Evolutionary conservation across 2,113 vertebrate genomes (phyloP).

Genomic region (Zeus faber): DNA sequence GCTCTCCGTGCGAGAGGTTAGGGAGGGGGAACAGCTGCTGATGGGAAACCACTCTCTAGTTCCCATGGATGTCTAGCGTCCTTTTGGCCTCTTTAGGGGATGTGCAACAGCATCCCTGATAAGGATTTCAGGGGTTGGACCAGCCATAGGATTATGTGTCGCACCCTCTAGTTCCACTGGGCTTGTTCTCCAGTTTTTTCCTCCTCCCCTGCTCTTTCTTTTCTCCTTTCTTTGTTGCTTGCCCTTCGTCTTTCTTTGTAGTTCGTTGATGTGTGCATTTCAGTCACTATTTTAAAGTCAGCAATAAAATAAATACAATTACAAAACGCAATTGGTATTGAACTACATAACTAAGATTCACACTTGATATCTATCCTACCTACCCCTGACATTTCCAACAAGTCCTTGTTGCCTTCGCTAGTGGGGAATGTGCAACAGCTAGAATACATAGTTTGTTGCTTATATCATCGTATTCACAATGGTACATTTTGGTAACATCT

Average conservation of each 20-base stretch:
- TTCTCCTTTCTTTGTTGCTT: neutral
- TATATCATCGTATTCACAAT: too few species aligned
- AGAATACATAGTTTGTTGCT: neutral
- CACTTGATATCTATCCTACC: neutral
- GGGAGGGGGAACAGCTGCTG: constrained; percentile 73
- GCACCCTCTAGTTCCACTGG: constrained; percentile 1
- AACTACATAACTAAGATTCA: too few species aligned
- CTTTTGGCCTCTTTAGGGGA: constrained; percentile 49
- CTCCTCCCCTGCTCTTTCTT: neutral
- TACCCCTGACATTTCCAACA: neutral
- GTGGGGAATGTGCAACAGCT: neutral
- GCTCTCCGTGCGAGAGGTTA: constrained; percentile 47
- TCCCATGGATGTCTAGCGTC: constrained; percentile 49
- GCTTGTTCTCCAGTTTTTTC: too few species aligned
- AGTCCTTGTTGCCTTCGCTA: neutral
- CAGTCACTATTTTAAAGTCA: neutral
- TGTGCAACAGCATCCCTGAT: constrained; percentile 40
- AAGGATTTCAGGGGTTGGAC: constrained; percentile 17
- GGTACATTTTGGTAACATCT: too few species aligned
- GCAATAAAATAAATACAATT: neutral
- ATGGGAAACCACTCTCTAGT: constrained; percentile 53
- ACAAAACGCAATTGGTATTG: too few species aligned
- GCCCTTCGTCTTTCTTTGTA: neutral
- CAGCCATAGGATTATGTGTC: constrained; percentile 14
- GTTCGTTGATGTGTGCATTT: constrained; percentile 1